Conservation (phyloP, 1,140 invertebrate species). For the Wiebesia pumilae region DNA sequence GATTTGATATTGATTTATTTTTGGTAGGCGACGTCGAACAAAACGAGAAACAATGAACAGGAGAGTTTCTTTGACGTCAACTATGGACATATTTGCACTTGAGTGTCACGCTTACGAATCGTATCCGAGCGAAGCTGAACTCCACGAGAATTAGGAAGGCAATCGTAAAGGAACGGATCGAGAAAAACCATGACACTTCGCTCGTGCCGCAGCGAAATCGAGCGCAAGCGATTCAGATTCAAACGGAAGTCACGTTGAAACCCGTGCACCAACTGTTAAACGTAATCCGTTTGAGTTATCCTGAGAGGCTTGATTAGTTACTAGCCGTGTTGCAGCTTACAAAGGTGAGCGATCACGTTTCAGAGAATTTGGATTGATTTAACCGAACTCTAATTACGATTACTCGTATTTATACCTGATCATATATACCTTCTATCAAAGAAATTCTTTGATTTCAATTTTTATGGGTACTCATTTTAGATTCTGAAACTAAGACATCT, state of each 20-base stretch:
- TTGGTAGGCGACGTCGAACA: neutral
- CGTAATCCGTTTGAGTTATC: neutral
- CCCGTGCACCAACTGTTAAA: neutral
- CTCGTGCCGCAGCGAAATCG: conserved; percentile 41
- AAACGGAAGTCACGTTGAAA: conserved; percentile 36
- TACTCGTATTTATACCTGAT: too few relatives aligned
- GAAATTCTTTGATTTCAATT: too few relatives aligned
- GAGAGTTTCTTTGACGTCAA: neutral
- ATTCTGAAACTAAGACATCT: too few relatives aligned
- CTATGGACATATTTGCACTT: neutral
- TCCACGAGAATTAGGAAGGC: neutral
- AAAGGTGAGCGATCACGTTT: too few relatives aligned
- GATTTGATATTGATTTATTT: neutral
- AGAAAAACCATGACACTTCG: conserved; percentile 43
- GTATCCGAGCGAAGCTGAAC: neutral
- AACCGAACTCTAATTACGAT: too few relatives aligned
- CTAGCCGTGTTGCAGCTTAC: too few relatives aligned
- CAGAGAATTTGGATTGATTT: too few relatives aligned
- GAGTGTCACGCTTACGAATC: neutral
- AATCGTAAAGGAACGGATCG: neutral
- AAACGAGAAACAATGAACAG: neutral
- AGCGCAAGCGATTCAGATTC: conserved; percentile 46
- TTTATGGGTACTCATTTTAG: too few relatives aligned
- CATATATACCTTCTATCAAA: too few relatives aligned
- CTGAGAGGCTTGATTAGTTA: neutral